Percentiles rank a stretch among this genome's conserved stretches.
Evolutionary conservation across 2,113 vertebrate genomes (phyloP).

Genomic region (Azemiops feae): DNA sequence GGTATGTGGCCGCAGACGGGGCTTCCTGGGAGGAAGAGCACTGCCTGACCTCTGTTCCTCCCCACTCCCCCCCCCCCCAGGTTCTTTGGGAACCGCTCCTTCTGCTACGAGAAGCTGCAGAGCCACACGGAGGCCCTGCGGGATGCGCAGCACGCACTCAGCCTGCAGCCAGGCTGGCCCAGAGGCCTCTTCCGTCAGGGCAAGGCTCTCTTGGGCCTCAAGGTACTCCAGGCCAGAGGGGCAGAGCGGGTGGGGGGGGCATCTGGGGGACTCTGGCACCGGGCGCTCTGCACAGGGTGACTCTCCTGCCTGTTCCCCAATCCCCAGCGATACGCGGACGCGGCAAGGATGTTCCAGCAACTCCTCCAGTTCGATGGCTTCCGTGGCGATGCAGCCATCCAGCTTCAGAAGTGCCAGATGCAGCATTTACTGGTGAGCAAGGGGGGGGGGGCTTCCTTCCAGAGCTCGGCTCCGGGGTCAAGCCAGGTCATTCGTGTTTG

Average conservation of each 20-base stretch:
- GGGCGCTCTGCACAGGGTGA: not conserved
- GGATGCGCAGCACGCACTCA: constrained; percentile 74
- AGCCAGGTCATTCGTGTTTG: not conserved
- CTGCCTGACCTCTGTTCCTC: not conserved
- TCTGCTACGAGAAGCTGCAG: constrained; percentile 79
- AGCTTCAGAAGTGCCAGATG: constrained; percentile 73
- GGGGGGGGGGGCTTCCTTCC: not conserved
- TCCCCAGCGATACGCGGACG: constrained; percentile 76
- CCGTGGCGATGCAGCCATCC: constrained; percentile 64
- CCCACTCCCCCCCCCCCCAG: constrained; percentile 56
- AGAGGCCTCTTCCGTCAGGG: constrained; percentile 85
- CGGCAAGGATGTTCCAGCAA: constrained; percentile 70
- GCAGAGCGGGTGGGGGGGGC: not conserved
- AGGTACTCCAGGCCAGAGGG: constrained; percentile 66
- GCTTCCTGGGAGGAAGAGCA: not conserved
- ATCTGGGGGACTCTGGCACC: not conserved
- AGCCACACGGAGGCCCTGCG: constrained; percentile 71
- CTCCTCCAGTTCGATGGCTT: constrained; percentile 64
- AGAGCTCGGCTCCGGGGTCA: not conserved
- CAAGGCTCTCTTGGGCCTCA: constrained; percentile 81
- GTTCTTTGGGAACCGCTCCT: constrained; percentile 86
- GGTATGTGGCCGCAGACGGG: not conserved
- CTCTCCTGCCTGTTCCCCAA: not conserved
- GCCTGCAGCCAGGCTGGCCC: constrained; percentile 75
- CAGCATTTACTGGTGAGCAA: constrained; percentile 66